Evolutionary conservation across 2,113 vertebrate species (phyloP).

Genomic region (Abramis brama): DNA sequence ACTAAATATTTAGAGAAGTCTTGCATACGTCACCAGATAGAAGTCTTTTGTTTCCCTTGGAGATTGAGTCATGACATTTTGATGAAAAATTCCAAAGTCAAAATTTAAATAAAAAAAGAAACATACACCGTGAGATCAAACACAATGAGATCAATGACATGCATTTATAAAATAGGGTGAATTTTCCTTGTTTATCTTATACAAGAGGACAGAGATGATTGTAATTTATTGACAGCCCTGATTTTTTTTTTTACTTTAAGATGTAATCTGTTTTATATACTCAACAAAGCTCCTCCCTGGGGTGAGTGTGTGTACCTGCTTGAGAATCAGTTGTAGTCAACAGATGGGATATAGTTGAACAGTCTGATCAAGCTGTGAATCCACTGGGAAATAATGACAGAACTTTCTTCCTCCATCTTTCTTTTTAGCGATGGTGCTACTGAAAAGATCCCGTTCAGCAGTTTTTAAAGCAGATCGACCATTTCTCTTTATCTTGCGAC

Average conservation of each 20-base stretch:
- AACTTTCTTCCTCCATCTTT: neutral
- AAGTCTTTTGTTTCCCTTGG: too few species aligned
- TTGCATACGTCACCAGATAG: too few species aligned
- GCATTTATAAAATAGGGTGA: too few species aligned
- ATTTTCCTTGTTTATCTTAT: too few species aligned
- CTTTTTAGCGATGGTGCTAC: conserved; percentile 82
- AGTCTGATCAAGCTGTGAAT: conserved; percentile 4
- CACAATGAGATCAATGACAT: too few species aligned
- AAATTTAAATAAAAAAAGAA: too few species aligned
- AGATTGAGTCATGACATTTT: too few species aligned
- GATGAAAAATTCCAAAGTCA: too few species aligned
- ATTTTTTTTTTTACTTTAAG: neutral
- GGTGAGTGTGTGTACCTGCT: neutral
- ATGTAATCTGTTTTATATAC: neutral
- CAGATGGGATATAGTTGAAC: neutral
- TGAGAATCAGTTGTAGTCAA: conserved; percentile 6
- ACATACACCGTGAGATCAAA: too few species aligned
- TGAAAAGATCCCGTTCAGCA: conserved; percentile 85
- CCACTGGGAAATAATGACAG: neutral
- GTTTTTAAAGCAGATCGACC: conserved; percentile 89
- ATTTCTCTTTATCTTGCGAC: conserved; percentile 85
- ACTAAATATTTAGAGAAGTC: too few species aligned
- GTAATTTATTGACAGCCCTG: too few species aligned
- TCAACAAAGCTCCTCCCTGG: neutral
- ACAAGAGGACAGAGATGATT: neutral